phyloP scores from a whole-genome alignment of 2,113 vertebrate genomes.

The Ameiurus melas region DNA sequence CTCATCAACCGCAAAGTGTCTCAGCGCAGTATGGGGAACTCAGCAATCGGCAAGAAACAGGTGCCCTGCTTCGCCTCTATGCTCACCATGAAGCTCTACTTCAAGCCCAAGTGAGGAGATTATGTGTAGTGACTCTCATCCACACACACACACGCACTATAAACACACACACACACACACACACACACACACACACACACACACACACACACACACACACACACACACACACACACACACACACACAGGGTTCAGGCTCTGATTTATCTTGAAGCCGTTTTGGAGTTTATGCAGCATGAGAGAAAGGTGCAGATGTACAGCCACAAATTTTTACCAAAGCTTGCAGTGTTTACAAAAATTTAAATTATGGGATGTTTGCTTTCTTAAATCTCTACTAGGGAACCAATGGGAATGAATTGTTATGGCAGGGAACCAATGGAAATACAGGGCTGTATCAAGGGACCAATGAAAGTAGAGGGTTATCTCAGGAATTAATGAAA shows the following conservation, averaged over 20 bases:
- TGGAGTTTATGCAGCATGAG: neutral
- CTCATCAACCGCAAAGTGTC: slow-evolving; percentile 93
- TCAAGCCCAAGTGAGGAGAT: slow-evolving; percentile 72
- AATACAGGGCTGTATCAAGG: neutral
- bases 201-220: slow-evolving; percentile 3
- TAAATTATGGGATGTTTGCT: neutral
- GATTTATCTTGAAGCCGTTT: neutral
- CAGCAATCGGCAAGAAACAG: slow-evolving; percentile 89
- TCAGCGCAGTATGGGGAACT: slow-evolving; percentile 72
- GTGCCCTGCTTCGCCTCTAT: slow-evolving; percentile 96
- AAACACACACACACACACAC: too few species aligned
- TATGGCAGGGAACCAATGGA: too few species aligned
- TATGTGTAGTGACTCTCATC: neutral
- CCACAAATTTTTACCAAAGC: neutral
- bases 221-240: neutral
- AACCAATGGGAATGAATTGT: too few species aligned
- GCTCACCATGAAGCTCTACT: slow-evolving; percentile 93
- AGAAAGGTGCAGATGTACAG: neutral
- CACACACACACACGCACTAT: too few species aligned
- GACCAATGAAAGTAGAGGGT: neutral
- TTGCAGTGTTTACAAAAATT: neutral
- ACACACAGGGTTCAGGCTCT: neutral
- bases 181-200: too few species aligned
- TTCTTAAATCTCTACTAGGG: neutral
- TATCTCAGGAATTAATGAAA: neutral